A percentile compares a stretch with the other conserved stretches of the same genome.
Evolutionary conservation across 2,797 vertebrate species (phyloP).

Genomic region (Buceros bicornis): DNA sequence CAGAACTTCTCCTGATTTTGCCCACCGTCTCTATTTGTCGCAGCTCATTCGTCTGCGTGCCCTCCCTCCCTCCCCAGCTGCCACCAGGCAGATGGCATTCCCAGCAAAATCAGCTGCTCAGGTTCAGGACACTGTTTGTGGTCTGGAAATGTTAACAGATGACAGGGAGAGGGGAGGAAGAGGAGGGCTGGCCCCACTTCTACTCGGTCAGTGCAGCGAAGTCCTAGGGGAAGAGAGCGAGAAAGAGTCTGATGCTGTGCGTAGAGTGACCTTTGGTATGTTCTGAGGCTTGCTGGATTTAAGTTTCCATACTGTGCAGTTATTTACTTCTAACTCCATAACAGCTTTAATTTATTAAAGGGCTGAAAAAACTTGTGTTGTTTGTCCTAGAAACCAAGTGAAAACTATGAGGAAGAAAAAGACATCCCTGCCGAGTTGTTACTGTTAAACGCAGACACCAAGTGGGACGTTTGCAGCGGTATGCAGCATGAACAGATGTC

Average conservation of each 20-base stretch:
- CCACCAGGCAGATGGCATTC: constrained; percentile 46
- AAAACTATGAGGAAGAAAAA: constrained; percentile 39
- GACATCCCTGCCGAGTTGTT: not conserved
- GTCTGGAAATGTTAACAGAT: constrained; percentile 31
- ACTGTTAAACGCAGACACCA: constrained; percentile 7
- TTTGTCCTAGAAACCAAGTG: constrained; percentile 43
- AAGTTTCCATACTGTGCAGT: not conserved
- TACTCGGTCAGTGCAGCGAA: not conserved
- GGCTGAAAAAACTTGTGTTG: not conserved
- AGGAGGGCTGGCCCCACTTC: not conserved
- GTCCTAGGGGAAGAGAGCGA: not conserved
- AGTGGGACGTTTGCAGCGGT: not conserved
- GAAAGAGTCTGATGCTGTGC: not conserved
- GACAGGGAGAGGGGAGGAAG: not conserved
- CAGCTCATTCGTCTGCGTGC: not conserved
- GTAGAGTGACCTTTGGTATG: not conserved
- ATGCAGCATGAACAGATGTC: not conserved
- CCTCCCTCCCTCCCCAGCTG: constrained; percentile 43
- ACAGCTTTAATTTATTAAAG: constrained; percentile 45
- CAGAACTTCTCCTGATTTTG: not conserved
- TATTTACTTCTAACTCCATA: not conserved
- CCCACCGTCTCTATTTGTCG: not conserved
- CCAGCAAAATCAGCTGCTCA: not conserved
- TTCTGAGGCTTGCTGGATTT: not conserved
- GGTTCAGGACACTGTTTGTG: not conserved